Evolutionary conservation across 2,888 invertebrate species (phyloP), one percentile per base, ranked within the genome.

Genomic region (Thera britannica): DNA sequence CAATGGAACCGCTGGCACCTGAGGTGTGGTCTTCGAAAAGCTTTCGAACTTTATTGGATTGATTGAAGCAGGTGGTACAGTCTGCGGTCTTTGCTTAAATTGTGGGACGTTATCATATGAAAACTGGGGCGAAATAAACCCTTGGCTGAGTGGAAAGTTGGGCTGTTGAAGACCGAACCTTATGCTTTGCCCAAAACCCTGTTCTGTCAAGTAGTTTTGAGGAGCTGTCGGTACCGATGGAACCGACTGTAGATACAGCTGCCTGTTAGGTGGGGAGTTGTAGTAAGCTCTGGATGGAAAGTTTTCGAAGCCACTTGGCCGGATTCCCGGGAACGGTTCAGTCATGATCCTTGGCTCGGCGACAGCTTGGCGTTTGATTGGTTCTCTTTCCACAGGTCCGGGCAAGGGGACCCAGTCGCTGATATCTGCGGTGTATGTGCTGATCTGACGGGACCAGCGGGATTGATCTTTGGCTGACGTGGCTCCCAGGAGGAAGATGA

Each of bases 371-470:
- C 92, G 83, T 72, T 92, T 93, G 61, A 88, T 84, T 64, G 83
- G 73, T 63, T 86, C 88, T 73, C 82, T 83, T 41, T 91, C 90
- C 6, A 87, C 75, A 0, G 93, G 91, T 1, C 84, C 87, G 1
- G 88, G 71, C 0, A 93, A 79, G 0, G 93, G 93, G 9, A 93
- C 89, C 93, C 93, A 93, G 82, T 93, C 93, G 72, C 90, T 83
- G 65, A 90, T 89, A 72, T 92, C 93, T 35, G 93, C 83, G 44
- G 90, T 93, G 77, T 93, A 92, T 5, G 92, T 85, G 82, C 92
- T 92, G 82, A 93, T 90, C 74, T 93, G 93, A 9, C 93, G 86
- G 23, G 93, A 93, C 93, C 93, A 93, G 82, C 93, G 84, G n/a
- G 86, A 77, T 72, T 88, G 88, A 52, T 87, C 87, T 70, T 84